Evolutionary conservation across 2,888 invertebrate species (phyloP).

Genomic region (Apamea epomidion): DNA sequence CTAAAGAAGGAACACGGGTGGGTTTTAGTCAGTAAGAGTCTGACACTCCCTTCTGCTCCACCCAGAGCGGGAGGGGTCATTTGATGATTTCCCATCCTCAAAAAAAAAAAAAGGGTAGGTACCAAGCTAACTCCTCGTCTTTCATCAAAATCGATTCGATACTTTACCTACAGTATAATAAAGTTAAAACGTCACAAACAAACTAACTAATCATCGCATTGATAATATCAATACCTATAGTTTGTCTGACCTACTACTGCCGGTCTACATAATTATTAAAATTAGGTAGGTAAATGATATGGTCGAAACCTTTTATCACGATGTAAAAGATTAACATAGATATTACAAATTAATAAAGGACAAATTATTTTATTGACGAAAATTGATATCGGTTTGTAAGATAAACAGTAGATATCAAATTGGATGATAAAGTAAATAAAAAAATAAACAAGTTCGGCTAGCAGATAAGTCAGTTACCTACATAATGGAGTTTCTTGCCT

Average conservation of each 20-base stretch:
- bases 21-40: no score
- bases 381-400: not conserved
- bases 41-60: no score
- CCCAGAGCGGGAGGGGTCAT: no score
- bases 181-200: not conserved
- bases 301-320: not conserved
- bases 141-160: not conserved
- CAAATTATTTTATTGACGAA: constrained; percentile 12
- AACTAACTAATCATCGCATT: not conserved
- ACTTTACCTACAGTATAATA: not conserved
- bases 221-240: not conserved
- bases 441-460: not conserved
- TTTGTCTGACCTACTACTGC: not conserved
- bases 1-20: no score
- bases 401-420: not conserved
- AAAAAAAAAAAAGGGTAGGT: no score
- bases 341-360: constrained; percentile 7
- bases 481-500: not conserved
- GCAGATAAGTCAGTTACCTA: not conserved
- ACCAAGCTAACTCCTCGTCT: not conserved
- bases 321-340: constrained; percentile 4
- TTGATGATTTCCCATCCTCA: no score
- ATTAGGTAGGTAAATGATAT: not conserved
- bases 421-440: not conserved
- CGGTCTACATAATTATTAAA: not conserved